phyloP scores from a whole-genome alignment of 2,888 invertebrate genomes.

The Cactoblastis cactorum region DNA sequence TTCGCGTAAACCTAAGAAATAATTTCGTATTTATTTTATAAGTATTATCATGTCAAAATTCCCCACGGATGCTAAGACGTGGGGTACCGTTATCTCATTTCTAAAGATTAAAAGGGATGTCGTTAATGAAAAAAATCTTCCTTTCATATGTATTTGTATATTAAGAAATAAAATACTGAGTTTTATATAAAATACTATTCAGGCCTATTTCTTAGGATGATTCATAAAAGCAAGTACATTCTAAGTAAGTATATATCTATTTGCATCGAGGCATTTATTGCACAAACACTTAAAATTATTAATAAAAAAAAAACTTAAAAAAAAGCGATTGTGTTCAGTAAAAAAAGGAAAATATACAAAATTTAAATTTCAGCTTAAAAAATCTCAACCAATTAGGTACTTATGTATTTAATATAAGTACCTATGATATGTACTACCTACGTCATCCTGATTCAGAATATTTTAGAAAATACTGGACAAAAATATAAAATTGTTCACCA shows the following conservation, averaged over 20 bases:
- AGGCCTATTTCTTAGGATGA: slow-evolving; percentile 14
- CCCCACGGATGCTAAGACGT: no score
- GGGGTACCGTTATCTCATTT: no score
- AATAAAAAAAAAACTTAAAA: slow-evolving; percentile 13
- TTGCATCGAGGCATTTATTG: slow-evolving; percentile 11
- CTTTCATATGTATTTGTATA: not conserved
- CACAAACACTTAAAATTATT: slow-evolving; percentile 36
- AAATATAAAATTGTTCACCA: no score
- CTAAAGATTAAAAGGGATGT: no score
- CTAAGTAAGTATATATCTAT: slow-evolving; percentile 11
- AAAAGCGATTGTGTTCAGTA: slow-evolving; percentile 1
- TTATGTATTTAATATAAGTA: not conserved
- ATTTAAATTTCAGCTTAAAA: not conserved
- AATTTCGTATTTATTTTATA: no score
- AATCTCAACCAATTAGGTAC: slow-evolving; percentile 11
- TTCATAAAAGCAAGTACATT: slow-evolving; percentile 9
- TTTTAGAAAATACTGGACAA: no score
- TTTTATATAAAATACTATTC: slow-evolving; percentile 9
- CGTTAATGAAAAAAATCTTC: not conserved
- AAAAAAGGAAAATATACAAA: not conserved
- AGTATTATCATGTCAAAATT: no score
- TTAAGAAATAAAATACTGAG: slow-evolving; percentile 8
- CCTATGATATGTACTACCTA: not conserved
- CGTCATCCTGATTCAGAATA: no score
- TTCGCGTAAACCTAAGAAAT: no score